Base-by-base conservation (phyloP, 2,797 vertebrate species). In the Florisuga fusca region DNA sequence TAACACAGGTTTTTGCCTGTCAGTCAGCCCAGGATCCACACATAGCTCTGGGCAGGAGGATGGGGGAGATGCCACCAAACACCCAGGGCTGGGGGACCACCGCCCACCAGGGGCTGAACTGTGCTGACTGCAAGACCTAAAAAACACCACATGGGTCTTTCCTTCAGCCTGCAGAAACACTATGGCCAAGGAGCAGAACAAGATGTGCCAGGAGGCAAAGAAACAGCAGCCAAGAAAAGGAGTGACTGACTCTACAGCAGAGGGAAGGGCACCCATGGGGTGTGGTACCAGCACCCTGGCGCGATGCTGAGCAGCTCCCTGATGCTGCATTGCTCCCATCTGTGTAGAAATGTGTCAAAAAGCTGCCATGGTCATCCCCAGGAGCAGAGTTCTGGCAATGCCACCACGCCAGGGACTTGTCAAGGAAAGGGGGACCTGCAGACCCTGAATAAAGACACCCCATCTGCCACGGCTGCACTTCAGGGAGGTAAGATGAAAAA, bases 251-350 rank as follows among this genome's bases (percentile, higher is more conserved):
- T 46, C 51, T 58, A 64, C 2, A 1, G 21, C 51, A 34, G 77
- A 72, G 31, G 43, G 33, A 25, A 12, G 21, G 41, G 45, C 1
- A 2, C 63, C 62, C 25, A 33, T 19, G 36, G 66, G 50, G 43
- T 26, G 50, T 9, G 19, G 36, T 8, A 23, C 0, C 14, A 62
- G 48, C 36, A 81, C 43, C 22, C 22, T 1, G 0, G 33, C 1
- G 2, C 3, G 3, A 29, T 1, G 1, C 59, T 6, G 2, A 48
- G 33, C 0, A 4, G 18, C 26, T 78, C 38, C 66, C 31, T 0
- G 2, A 41, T 45, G 51, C 50, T 71, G 19, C 2, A 1, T 19
- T 4, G n/a, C 19, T 64, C 45, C 22, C 6, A 1, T 71, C 51
- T 53, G 38, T 5, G 1, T 8, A 78, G 38, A 66, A 66, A 64